Base-by-base conservation (phyloP, 2,888 invertebrate species). In the Nyleta sp. region DNA sequence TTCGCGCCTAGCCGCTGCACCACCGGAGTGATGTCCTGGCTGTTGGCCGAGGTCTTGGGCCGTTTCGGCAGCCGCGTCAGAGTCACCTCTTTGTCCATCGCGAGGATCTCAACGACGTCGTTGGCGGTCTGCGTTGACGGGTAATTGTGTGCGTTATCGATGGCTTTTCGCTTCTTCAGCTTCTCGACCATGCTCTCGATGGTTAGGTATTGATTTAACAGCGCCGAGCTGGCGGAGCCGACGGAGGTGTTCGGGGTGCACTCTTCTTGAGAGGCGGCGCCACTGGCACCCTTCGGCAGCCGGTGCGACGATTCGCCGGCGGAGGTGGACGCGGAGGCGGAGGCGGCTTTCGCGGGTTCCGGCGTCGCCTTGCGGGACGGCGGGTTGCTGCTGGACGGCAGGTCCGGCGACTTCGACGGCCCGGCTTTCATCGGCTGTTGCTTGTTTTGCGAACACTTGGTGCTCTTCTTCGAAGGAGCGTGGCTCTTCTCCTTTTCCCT, bases 1-100 rank as follows among this genome's bases (percentile, higher is more conserved):
- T 96, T 96, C 0, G 94, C 94, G 64, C 94, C 95, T n/a, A 95
- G 88, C 84, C 94, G 91, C 83, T 93, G 94, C 0, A 95, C 94
- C 0, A 94, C 94, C 71, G 94, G 93, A 0, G 93, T 90, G 72
- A 91, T 90, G 22, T 93, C 93, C 81, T 92, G 93, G 79, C 91
- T 93, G 15, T 91, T 93, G 18, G 20, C 13, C 11, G 50, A 3
- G 1, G 92, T 87, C 60, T 87, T 84, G 7, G 86, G 83, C 67
- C 87, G 86, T 67, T 92, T 93, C 20, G 90, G 88, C 83, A 93
- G 91, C 35, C 91, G 91, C 80, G 93, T 93, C 76, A 94, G 91
- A 0, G 93, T 93, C 67, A 93, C 93, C 80, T 93, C 93, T 20
- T 93, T 93, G 44, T 93, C 93, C 64, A 93, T 90, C 0, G 92